These are phyloP conservation scores for Larimichthys polyactis DNA, from an alignment of 2,113 vertebrate species.

Conservation along the genomic window DNA sequence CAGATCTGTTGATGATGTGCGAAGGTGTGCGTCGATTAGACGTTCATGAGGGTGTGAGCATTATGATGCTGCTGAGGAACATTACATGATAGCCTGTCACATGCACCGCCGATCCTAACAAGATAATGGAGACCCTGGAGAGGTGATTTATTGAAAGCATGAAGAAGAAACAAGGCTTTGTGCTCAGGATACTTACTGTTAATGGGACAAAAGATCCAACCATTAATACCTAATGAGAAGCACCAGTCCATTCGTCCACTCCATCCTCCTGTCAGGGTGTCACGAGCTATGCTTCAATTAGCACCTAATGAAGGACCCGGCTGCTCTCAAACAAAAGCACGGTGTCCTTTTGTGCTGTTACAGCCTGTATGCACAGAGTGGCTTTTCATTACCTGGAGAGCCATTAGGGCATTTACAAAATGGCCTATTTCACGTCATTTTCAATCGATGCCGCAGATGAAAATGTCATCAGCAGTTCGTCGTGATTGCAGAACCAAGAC, in stretches of 20 bases:
- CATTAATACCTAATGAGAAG: conserved; percentile 10
- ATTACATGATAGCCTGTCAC: conserved; percentile 10
- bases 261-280: not conserved
- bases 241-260: conserved; percentile 4
- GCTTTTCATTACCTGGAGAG: conserved; percentile 34
- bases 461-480: conserved; percentile 6
- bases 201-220: not conserved
- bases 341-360: not conserved
- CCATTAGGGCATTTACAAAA: conserved; percentile 11
- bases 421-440: not conserved
- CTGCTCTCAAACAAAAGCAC: not conserved
- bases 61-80: conserved; percentile 4
- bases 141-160: not conserved
- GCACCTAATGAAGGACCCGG: conserved; percentile 21
- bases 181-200: not conserved
- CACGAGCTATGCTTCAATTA: conserved; percentile 25
- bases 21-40: not conserved
- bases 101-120: conserved; percentile 2
- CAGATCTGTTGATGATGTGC: not conserved
- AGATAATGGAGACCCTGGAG: not conserved
- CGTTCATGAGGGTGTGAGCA: not conserved
- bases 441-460: not conserved
- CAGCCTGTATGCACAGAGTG: not conserved
- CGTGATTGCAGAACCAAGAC: not conserved
- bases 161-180: not conserved